Conservation (phyloP, 2,113 vertebrate species). For the Crypturellus undulatus region DNA sequence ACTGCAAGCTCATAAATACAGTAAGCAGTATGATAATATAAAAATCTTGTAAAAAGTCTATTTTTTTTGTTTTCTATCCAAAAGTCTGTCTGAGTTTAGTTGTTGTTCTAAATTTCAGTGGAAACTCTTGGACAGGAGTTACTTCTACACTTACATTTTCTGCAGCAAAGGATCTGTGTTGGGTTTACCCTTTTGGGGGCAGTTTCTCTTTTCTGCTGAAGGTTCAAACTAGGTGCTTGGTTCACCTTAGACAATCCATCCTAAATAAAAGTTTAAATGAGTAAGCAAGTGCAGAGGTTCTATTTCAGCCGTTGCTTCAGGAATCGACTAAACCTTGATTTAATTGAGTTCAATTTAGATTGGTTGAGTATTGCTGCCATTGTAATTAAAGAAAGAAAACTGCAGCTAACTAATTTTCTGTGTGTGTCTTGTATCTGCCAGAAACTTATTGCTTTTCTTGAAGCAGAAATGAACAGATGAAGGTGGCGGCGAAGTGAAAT, state of each 20-base stretch:
- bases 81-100: background rate
- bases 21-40: background rate
- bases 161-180: background rate
- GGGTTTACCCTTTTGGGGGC: background rate
- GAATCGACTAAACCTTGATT: constrained; percentile 23
- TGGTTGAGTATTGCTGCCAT: constrained; percentile 3
- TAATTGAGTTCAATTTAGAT: constrained; percentile 28
- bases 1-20: background rate
- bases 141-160: background rate
- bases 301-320: constrained; percentile 21
- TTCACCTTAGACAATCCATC: background rate
- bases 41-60: background rate
- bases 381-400: constrained; percentile 31
- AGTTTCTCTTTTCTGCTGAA: background rate
- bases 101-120: background rate
- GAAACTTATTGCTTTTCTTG: background rate
- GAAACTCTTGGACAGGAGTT: background rate
- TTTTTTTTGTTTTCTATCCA: background rate
- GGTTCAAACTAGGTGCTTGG: background rate
- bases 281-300: background rate
- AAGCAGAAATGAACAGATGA: background rate
- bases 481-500: background rate
- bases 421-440: background rate
- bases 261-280: constrained; percentile 17
- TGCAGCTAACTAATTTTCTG: background rate